Percentiles rank a stretch among this genome's conserved stretches.
phyloP scores from a whole-genome alignment of 2,797 vertebrate genomes.

The Cryptoprocta ferox region DNA sequence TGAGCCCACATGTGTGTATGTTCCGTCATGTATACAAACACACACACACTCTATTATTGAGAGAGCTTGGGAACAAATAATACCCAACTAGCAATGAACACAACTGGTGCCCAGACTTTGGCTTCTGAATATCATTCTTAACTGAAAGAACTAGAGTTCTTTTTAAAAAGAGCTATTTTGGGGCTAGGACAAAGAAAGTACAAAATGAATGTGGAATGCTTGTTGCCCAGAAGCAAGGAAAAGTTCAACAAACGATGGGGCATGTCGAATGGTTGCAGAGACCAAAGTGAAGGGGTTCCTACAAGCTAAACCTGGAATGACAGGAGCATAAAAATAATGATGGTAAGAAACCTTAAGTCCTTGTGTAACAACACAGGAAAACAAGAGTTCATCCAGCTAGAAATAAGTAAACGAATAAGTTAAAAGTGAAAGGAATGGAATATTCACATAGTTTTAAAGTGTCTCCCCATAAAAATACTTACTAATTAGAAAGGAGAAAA shows the following conservation, averaged over 20 bases:
- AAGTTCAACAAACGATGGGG: background rate
- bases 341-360: background rate
- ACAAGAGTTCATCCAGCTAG: background rate
- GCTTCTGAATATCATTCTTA: constrained; percentile 36
- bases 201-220: background rate
- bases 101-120: background rate
- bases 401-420: background rate
- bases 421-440: constrained; percentile 5
- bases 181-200: background rate
- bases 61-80: background rate
- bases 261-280: background rate
- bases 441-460: background rate
- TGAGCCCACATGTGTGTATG: background rate
- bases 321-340: background rate
- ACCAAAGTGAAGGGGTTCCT: background rate
- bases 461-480: background rate
- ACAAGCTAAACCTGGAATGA: background rate
- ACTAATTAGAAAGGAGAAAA: background rate
- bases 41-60: background rate
- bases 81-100: background rate
- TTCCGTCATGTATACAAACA: background rate
- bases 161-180: background rate
- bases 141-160: constrained; percentile 27
- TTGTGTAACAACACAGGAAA: too few species aligned
- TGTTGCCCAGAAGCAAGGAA: background rate